These are phyloP conservation scores for Neomorphus geoffroyi DNA, from an alignment of 2,797 vertebrate genomes.

Conservation along the genomic window DNA sequence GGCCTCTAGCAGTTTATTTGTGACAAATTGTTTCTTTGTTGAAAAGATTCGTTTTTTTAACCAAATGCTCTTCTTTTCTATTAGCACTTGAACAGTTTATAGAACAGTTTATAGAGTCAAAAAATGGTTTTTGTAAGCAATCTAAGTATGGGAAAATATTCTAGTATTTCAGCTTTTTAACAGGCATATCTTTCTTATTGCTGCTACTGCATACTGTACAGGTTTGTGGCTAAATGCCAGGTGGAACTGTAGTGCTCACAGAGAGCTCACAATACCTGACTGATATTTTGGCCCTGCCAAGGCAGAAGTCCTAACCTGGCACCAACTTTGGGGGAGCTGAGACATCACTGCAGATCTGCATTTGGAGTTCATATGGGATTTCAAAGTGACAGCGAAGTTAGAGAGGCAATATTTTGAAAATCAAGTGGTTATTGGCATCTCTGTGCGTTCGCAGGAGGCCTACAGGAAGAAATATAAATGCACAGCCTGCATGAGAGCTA, in stretches of 20 bases:
- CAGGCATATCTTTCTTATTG: not conserved
- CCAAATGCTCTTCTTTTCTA: not conserved
- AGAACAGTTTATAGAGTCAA: not conserved
- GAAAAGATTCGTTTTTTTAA: not conserved
- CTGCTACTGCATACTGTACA: not conserved
- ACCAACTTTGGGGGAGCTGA: not conserved
- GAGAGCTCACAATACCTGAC: not conserved
- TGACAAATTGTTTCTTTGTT: not conserved
- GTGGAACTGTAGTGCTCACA: not conserved
- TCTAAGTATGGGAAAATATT: not conserved
- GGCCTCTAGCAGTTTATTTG: not conserved
- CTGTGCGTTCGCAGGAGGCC: fast-evolving
- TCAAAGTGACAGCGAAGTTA: not conserved
- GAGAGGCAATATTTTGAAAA: not conserved
- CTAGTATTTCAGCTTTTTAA: not conserved
- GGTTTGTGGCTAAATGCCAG: not conserved
- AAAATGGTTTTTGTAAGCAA: not conserved
- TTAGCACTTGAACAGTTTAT: too few relatives aligned
- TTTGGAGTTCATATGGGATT: not conserved
- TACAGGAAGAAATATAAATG: not conserved
- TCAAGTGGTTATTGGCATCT: not conserved
- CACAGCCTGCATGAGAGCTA: not conserved
- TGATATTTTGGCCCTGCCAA: not conserved
- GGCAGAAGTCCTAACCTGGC: not conserved
- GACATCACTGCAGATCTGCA: not conserved